These are phyloP conservation scores for Pipistrellus pipistrellus DNA, from an alignment of 2,797 vertebrate species.

Conservation along the genomic window DNA sequence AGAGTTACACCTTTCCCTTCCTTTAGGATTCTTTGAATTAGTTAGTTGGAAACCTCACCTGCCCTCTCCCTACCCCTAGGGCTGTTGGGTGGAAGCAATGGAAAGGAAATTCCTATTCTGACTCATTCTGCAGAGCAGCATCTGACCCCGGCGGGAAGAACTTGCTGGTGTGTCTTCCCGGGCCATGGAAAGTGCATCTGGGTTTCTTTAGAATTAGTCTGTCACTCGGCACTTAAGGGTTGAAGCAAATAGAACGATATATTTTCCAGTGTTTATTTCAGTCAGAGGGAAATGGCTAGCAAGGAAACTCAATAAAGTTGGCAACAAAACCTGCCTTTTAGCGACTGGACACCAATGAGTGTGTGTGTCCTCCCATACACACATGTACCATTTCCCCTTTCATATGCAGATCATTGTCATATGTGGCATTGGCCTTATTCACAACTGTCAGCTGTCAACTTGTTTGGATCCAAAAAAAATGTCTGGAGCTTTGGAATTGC, in stretches of 20 bases:
- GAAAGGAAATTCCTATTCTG: not conserved
- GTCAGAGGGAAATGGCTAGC: not conserved
- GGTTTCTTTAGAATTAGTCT: constrained; percentile 59
- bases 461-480: not conserved
- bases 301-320: not conserved
- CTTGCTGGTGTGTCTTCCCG: fast-evolving
- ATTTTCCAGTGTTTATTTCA: constrained; percentile 41
- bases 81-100: not conserved
- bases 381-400: not conserved
- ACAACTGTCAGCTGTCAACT: not conserved
- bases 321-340: not conserved
- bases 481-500: not conserved
- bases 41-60: not conserved
- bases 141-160: not conserved
- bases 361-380: too few relatives aligned
- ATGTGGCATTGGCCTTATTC: not conserved
- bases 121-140: not conserved
- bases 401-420: not conserved
- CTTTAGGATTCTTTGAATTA: not conserved
- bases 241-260: not conserved
- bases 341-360: not conserved
- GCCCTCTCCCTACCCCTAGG: fast-evolving
- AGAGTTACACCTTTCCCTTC: not conserved
- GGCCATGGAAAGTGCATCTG: not conserved
- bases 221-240: not conserved